Conservation (phyloP, 2,888 invertebrate genomes). For the Ennomos fuscantarius region DNA sequence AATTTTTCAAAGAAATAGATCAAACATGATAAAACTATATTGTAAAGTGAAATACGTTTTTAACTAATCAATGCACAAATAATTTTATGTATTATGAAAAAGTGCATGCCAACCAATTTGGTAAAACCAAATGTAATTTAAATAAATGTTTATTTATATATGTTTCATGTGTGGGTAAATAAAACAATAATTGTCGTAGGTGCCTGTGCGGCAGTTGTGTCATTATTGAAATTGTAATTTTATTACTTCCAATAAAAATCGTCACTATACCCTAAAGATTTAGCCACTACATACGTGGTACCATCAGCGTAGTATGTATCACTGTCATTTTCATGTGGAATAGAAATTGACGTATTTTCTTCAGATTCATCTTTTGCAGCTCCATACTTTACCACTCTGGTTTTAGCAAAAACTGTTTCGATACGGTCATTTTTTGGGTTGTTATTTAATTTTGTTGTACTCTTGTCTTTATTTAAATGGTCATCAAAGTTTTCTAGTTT, state of each 20-base stretch:
- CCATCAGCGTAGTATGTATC: constrained; percentile 33
- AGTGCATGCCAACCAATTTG: too few species aligned
- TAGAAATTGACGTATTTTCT: constrained; percentile 11
- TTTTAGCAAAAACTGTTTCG: constrained; percentile 68
- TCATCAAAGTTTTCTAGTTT: constrained; percentile 24
- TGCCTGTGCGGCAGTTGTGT: too few species aligned
- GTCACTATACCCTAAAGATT: constrained; percentile 41
- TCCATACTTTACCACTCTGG: constrained; percentile 69
- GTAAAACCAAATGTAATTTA: too few species aligned
- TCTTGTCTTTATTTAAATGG: constrained; percentile 27
- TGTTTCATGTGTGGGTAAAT: too few species aligned
- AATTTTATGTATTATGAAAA: too few species aligned
- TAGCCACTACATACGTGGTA: constrained; percentile 47
- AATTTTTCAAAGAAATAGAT: too few species aligned
- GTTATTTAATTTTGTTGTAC: constrained; percentile 23
- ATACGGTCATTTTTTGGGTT: constrained; percentile 36
- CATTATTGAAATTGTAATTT: too few species aligned
- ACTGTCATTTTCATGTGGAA: constrained; percentile 14
- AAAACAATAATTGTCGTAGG: too few species aligned
- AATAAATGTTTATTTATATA: too few species aligned
- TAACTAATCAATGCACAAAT: too few species aligned
- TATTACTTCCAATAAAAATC: constrained; percentile 28
- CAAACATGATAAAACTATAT: too few species aligned
- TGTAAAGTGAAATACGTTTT: too few species aligned
- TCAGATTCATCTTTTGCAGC: constrained; percentile 19